Base-by-base conservation (phyloP, 2,797 vertebrate species). In the Halcyon badia region DNA sequence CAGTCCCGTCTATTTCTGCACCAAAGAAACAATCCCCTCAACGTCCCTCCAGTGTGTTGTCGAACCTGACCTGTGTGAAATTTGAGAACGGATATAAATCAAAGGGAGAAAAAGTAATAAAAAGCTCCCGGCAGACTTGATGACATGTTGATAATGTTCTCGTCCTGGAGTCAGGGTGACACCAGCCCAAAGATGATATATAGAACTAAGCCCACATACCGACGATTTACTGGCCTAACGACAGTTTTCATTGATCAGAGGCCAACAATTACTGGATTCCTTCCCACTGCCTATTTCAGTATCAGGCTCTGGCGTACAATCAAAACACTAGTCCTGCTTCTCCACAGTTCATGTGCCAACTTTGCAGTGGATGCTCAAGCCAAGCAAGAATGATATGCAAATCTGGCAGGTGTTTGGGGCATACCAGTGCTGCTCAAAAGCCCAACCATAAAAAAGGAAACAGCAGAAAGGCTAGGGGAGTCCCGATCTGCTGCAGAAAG, bases 181-280 rank as follows among this genome's bases (percentile, higher is more conserved):
- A 98, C 96, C 96, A 98, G 97, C 95, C 94, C 90, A 78, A 92
- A 95, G 96, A 98, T 96, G 97, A 97, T 98, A 97, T 97, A 97
- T 97, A 97, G 97, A 98, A 96, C 96, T 96, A 97, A 97, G 98
- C 98, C 98, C 97, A 98, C 98, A 98, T 98, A 97, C 98, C 97
- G 97, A 98, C 98, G 97, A 98, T 99, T 99, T 99, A 98, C 98
- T 98, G 97, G 97, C 97, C 98, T 95, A 97, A 98, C 77, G 98
- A 99, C 98, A 99, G 99, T 98, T 99, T 97, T 98, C 98, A 99
- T 96, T 99, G 99, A 99, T 99, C 98, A 88, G 28, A 62, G 91
- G 99, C 99, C 99, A 99, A 97, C 95, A 95, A 97, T 98, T 98
- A 97, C 98, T 97, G 98, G 98, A 98, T 97, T 94, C 92, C 94